A percentile compares a stretch with the other conserved stretches of the same genome.
Evolutionary conservation across 2,113 vertebrate genomes (phyloP).

Genomic region (Copsychus sechellarum): DNA sequence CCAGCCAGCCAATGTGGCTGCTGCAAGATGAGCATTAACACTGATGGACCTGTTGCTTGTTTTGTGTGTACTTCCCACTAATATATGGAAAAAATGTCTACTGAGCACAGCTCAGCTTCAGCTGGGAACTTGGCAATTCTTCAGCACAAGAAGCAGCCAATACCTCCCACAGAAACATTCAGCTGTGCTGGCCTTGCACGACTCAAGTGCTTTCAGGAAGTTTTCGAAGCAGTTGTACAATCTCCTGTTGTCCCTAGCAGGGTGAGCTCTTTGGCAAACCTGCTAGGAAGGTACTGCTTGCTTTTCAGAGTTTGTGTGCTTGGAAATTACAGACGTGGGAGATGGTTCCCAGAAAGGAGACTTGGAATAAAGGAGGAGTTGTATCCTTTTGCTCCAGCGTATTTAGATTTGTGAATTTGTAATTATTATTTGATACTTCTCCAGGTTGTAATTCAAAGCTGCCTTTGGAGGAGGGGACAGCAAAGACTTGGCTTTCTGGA

Average conservation of each 20-base stretch:
- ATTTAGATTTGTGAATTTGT: neutral
- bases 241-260: neutral
- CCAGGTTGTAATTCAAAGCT: neutral
- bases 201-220: neutral
- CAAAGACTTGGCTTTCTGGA: neutral
- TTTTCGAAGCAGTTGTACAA: neutral
- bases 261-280: neutral
- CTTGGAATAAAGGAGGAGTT: neutral
- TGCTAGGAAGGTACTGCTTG: neutral
- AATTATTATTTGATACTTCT: neutral
- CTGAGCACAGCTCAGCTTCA: constrained; percentile 2
- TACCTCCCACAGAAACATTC: constrained; percentile 1
- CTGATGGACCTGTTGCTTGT: neutral
- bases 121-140: neutral
- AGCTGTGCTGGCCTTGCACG: neutral
- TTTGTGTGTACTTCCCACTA: neutral
- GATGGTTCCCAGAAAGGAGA: neutral
- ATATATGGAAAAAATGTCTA: neutral
- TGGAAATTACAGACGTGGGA: neutral
- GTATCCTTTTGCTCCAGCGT: neutral
- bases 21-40: neutral
- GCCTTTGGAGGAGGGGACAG: neutral
- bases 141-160: neutral
- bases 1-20: neutral
- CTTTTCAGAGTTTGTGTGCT: neutral